Evolutionary conservation across 2,888 invertebrate species (phyloP).

Genomic region (Bibio marci): DNA sequence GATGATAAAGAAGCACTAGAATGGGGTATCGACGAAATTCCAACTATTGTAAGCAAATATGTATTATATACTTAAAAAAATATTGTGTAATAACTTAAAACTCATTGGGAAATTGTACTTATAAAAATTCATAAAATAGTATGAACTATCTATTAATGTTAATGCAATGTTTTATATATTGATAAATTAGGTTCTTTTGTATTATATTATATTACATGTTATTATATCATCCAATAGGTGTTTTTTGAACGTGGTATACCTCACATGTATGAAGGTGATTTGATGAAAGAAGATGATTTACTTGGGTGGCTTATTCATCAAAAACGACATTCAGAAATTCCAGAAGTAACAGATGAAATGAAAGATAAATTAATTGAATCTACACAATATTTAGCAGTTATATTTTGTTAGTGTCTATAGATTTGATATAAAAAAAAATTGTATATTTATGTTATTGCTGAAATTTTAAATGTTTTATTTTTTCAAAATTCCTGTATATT

Average conservation of each 20-base stretch:
- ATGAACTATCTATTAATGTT: no score
- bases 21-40: conserved; percentile 69
- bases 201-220: no score
- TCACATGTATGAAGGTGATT: conserved; percentile 62
- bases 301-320: conserved; percentile 83
- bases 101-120: no score
- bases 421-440: conserved; percentile 6
- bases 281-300: conserved; percentile 78
- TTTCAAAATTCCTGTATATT: conserved; percentile 1
- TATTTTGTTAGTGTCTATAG: conserved; percentile 89
- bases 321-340: conserved; percentile 78
- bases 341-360: conserved; percentile 86
- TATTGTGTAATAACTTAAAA: no score
- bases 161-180: no score
- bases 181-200: no score
- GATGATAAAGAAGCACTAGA: conserved; percentile 78
- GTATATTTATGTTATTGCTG: background rate
- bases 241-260: conserved; percentile 56
- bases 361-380: conserved; percentile 75
- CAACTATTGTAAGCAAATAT: conserved; percentile 53
- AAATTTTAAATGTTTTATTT: background rate
- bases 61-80: no score
- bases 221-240: no score
- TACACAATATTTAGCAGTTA: conserved; percentile 66
- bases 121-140: no score